A percentile compares a stretch with the other conserved stretches of the same genome.
phyloP scores from a whole-genome alignment of 1,140 invertebrate species.

The Neodiprion lecontei region DNA sequence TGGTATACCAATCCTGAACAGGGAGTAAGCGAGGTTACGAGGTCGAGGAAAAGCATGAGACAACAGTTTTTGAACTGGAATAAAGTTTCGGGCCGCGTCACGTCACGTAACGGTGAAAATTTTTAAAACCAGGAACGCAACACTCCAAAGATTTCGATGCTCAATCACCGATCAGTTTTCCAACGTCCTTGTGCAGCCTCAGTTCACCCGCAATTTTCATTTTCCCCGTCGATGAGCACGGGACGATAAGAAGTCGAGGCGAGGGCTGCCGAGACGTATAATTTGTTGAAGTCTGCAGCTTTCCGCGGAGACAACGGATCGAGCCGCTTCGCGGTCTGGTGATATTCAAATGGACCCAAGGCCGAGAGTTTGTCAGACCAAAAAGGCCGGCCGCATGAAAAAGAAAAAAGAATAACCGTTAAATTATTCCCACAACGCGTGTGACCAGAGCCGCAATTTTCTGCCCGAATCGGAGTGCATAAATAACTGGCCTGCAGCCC shows the following conservation, averaged over 20 bases:
- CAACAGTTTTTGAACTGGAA: background rate
- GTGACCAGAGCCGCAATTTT: background rate
- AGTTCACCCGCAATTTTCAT: background rate
- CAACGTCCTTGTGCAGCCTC: background rate
- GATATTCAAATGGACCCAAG: background rate
- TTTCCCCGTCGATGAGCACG: background rate
- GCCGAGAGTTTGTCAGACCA: background rate
- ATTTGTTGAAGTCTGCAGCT: background rate
- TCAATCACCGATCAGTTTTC: background rate
- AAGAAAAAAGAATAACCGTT: background rate
- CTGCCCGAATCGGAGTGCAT: background rate
- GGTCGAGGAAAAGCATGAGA: no score
- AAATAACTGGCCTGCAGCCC: background rate
- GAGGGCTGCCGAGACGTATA: background rate
- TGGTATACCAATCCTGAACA: background rate
- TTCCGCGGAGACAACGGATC: background rate
- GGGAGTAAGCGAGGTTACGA: background rate
- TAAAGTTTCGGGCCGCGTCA: background rate
- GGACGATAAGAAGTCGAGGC: background rate
- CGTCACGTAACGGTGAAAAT: background rate
- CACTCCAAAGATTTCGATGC: background rate
- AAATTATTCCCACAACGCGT: background rate
- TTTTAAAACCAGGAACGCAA: background rate
- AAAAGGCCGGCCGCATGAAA: background rate
- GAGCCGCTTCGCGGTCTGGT: background rate